Evolutionary conservation across 2,797 vertebrate species (phyloP), one percentile per base, ranked within the genome.

Genomic region (Thalassophryne amazonica): DNA sequence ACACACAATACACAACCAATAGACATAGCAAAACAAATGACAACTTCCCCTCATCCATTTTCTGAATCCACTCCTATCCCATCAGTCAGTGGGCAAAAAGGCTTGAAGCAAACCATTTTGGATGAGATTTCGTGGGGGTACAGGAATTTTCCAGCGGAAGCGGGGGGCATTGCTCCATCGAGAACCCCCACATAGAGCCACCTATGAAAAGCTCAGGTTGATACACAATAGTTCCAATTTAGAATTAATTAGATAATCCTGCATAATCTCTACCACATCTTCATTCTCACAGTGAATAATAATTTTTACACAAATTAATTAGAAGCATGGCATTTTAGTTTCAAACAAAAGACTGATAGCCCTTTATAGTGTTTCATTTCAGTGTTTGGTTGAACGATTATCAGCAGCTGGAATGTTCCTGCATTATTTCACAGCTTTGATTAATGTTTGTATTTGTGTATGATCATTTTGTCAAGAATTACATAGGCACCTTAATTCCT

Each of bases 361-460:
- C 60, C 76, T 54, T 43, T 33, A 21, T 15, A 58, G 47, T 1
- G 3, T 71, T 76, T 69, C 51, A 63, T 64, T 62, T 50, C 61
- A 59, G 56, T 21, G 58, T 56, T 47, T 60, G 51, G 60, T 51
- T 64, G 65, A 51, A 27, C 52, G 65, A 77, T 76, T 58, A 70
- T 64, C 66, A 63, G 73, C 64, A 39, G 54, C 55, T 69, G 68
- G 82, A 78, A 70, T 66, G 72, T 75, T 69, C 72, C 41, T 42
- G 59, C 50, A 37, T 81, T 73, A 78, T 89, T 84, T 60, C 64
- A 29, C 40, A 65, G 68, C 62, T 80, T 76, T 90, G 84, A 90
- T 89, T 85, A 85, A 89, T 89, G 86, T 84, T 87, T 86, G 69
- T 84, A 72, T 89, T 85, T 78, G 76, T 55, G 36, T 47, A 50